Evolutionary conservation across 2,113 vertebrate genomes (phyloP).

Genomic region (Glaucidium brasilianum): DNA sequence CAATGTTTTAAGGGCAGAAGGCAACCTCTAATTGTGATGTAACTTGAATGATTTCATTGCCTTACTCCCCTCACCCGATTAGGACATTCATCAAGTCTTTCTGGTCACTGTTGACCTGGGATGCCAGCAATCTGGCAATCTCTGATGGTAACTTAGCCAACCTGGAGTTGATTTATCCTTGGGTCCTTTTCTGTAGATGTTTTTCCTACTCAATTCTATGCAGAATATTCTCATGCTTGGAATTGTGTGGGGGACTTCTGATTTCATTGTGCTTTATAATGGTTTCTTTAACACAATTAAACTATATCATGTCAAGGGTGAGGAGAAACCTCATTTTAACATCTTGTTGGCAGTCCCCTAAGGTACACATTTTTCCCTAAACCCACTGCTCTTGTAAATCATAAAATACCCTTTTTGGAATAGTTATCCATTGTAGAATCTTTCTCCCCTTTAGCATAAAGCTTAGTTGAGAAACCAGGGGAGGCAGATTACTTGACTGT

Average conservation of each 20-base stretch:
- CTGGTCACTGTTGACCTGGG: constrained; percentile 10
- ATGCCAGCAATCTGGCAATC: constrained; percentile 14
- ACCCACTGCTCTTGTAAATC: not conserved
- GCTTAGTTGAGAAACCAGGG: not conserved
- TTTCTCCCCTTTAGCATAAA: not conserved
- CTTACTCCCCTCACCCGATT: not conserved
- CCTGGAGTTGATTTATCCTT: not conserved
- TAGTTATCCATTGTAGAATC: not conserved
- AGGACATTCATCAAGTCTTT: constrained; percentile 16
- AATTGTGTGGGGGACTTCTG: not conserved
- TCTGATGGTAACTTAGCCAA: not conserved
- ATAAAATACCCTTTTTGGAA: not conserved
- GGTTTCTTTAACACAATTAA: not conserved
- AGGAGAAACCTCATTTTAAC: not conserved
- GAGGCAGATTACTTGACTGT: not conserved
- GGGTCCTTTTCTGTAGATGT: not conserved
- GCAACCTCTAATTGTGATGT: constrained; percentile 41
- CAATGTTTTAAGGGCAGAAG: constrained; percentile 17
- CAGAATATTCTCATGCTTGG: not conserved
- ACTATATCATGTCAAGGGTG: not conserved
- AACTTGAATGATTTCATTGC: constrained; percentile 59
- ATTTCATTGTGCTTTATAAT: not conserved
- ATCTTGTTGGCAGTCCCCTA: not conserved
- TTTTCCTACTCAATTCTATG: not conserved
- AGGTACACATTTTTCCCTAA: not conserved